phyloP scores from a whole-genome alignment of 2,113 vertebrate species.

The Vidua chalybeata region DNA sequence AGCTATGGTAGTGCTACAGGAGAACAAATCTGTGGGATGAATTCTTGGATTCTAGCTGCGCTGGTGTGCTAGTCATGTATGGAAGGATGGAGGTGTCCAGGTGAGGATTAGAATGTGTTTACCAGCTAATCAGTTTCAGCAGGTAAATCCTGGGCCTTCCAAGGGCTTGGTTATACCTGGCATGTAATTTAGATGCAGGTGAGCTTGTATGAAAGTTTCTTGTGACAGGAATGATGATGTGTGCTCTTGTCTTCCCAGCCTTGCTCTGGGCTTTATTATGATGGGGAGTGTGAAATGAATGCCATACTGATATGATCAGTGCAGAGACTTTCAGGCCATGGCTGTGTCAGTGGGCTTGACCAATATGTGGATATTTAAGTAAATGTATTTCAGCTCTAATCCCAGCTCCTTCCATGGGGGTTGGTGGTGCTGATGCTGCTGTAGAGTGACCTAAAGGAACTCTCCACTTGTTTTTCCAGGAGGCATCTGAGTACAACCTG shows the following conservation, averaged over 20 bases:
- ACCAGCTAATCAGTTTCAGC: neutral
- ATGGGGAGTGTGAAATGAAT: neutral
- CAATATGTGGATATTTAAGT: neutral
- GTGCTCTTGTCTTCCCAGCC: neutral
- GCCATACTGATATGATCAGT: rapidly evolving
- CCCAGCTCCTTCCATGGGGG: neutral
- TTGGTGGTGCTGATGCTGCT: neutral
- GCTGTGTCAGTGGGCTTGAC: neutral
- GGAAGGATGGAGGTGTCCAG: neutral
- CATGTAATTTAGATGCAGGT: neutral
- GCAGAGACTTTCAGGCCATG: neutral
- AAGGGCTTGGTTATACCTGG: neutral
- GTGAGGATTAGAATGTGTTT: neutral
- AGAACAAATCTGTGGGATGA: neutral
- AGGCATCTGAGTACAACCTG: neutral
- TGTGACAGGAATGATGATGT: neutral
- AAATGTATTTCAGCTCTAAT: neutral
- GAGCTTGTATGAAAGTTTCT: neutral
- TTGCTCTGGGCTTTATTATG: neutral
- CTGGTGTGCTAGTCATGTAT: neutral
- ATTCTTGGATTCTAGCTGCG: neutral
- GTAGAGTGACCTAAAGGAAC: neutral
- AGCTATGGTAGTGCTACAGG: neutral
- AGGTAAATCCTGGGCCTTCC: neutral
- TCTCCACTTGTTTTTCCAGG: neutral